Evolutionary conservation across 2,113 vertebrate genomes (phyloP).

Genomic region (Aleadryas rufinucha): DNA sequence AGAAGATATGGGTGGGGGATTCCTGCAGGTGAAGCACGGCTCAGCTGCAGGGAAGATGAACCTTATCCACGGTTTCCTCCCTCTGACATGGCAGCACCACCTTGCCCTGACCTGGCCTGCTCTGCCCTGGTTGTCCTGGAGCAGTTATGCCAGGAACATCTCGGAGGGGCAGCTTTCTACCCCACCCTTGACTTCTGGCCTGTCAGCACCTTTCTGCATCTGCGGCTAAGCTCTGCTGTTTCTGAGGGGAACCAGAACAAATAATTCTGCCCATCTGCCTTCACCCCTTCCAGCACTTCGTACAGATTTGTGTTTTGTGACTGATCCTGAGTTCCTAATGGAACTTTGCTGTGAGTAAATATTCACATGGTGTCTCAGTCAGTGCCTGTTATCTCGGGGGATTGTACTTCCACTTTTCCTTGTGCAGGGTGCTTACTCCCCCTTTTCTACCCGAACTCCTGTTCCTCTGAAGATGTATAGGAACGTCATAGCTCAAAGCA

Average conservation of each 20-base stretch:
- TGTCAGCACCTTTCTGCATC: neutral
- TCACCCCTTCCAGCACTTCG: neutral
- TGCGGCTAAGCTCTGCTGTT: neutral
- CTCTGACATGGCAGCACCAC: neutral
- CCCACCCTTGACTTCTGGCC: neutral
- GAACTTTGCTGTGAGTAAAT: neutral
- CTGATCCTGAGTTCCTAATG: neutral
- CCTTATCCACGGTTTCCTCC: rapidly evolving
- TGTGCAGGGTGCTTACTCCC: neutral
- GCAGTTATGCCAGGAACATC: neutral
- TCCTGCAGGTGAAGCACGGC: neutral
- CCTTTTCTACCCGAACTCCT: neutral
- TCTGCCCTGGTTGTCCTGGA: neutral
- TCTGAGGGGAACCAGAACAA: neutral
- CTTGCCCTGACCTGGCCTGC: neutral
- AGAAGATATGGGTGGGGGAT: rapidly evolving
- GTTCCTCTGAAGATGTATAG: neutral
- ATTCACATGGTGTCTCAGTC: neutral
- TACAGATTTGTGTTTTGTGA: neutral
- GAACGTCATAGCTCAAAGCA: neutral
- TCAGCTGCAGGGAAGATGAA: neutral
- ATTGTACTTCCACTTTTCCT: neutral
- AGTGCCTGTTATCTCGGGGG: neutral
- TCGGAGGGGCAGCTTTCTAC: neutral
- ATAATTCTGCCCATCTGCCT: neutral